phyloP scores from a whole-genome alignment of 2,797 vertebrate species.

The Falco naumanni region DNA sequence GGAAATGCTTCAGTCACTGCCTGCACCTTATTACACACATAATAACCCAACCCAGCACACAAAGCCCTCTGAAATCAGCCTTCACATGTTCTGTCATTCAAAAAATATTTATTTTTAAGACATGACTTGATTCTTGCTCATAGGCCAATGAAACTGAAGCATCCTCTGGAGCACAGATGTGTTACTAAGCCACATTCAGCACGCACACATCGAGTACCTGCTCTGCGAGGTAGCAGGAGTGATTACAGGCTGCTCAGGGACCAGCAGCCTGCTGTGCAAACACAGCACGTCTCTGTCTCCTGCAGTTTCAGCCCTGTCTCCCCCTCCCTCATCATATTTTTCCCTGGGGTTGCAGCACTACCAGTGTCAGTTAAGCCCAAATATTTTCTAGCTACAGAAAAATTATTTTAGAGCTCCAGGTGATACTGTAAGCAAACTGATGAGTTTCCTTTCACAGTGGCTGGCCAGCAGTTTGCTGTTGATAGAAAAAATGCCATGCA shows the following conservation, averaged over 20 bases:
- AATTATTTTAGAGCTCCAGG: background rate
- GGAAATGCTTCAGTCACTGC: background rate
- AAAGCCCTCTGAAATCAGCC: slow-evolving; percentile 11
- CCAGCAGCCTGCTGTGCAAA: background rate
- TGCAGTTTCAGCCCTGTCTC: background rate
- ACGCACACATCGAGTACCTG: background rate
- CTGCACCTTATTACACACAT: background rate
- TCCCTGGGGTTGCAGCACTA: background rate
- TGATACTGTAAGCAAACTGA: background rate
- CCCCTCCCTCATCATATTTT: background rate
- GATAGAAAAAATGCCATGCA: background rate
- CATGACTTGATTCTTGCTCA: background rate
- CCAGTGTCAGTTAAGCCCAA: background rate
- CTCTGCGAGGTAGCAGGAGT: background rate
- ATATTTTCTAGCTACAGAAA: background rate
- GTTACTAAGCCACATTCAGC: background rate
- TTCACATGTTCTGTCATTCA: background rate
- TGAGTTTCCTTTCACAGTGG: background rate
- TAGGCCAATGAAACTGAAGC: background rate
- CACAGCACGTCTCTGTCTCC: background rate
- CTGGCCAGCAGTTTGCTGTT: background rate
- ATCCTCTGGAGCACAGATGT: background rate
- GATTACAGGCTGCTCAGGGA: background rate
- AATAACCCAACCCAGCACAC: background rate
- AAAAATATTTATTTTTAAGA: background rate